Base-by-base conservation (phyloP, 2,888 invertebrate species). In the Bugula neritina region DNA sequence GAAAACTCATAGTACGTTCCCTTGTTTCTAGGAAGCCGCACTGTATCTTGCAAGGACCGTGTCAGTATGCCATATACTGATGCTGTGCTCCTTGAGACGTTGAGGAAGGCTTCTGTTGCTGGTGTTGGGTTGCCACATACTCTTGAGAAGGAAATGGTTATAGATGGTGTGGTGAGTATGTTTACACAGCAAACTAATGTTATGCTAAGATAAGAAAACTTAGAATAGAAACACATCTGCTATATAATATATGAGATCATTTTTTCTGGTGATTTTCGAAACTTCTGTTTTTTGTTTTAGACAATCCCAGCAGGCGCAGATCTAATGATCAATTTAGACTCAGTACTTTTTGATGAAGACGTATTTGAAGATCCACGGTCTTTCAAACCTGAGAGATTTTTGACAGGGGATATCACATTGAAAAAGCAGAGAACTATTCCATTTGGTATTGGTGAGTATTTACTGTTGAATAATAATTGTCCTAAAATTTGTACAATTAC, bases 401-500 rank as follows among this genome's bases (percentile, higher is more conserved):
- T 63, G n/a, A 29, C 63, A 29, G 63, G 63, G 31, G 63, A 63
- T 27, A 63, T 63, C n/a, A 31, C 63, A 2, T 31, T 29, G 2
- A 63, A 63, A 34, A 63, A 63, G 31, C 63, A 63, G 34, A 63
- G 63, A 34, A 63, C 63, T 17, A 63, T 63, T 13, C 29, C 63
- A 10, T 63, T 63, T 63, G 63, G 63, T 31, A 31, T 63, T 13
- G 63, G 63, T 63, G n/a, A 13, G 55, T 55, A 55, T 23, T 13
- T 52, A 52, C 10, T 52, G 17, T 52, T 52, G 17, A 10, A 52
- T 13, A 52, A 13, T 10, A 21, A 21, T 17, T 52, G 10, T 13
- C 10, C 17, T 13, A 13, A 21, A 13, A 52, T 13, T 13, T 17
- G n/a, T n/a, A n/a, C 10, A 13, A n/a, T n/a, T n/a, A n/a, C n/a